Base-by-base conservation (phyloP, 2,113 vertebrate genomes). In the Taurulus bubalis region DNA sequence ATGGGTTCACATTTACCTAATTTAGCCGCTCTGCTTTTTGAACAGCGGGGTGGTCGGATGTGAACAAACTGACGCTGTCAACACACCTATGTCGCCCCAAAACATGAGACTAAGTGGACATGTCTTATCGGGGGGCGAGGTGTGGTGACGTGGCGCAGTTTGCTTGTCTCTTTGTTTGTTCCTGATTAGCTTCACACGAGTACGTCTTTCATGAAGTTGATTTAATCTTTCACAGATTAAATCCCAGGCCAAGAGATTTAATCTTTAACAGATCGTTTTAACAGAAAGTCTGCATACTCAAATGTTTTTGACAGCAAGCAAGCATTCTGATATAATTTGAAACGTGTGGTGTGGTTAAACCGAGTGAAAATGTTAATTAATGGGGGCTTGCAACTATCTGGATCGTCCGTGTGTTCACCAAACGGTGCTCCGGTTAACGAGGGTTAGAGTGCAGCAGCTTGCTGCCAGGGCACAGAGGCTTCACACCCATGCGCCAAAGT, bases 61-160 rank as follows among this genome's bases (percentile, higher is more conserved):
- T 85, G 77, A 10, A 82, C 71, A 47, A 71, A 85, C 26, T 34
- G 68, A 76, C 47, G 64, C 38, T 90, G 71, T 94, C 91, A 92
- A 65, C 92, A 85, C 88, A 32, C 30, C 30, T 32, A 32, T 32
- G 56, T 86, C 87, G 89, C 92, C 88, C 88, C 89, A 89, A 91
- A 94, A 94, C 93, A 94, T 0, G 3, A 59, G 28, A 73, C 84
- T 90, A 93, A 95, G 94, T 87, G 94, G 65, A 83, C 68, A 9
- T 49, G 77, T 79, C 85, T 89, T 92, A 88, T 90, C 84, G 85
- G 34, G 78, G 87, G 51, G 53, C 75, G 85, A 90, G 75, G 74
- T 71, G 45, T 71, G 76, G 47, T 66, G 51, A 90, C 45, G 70
- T 65, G 75, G 56, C 34, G 28, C 51, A 67, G 64, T 78, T 85